These are phyloP conservation scores for Homalodisca vitripennis DNA, from an alignment of 1,140 invertebrate genomes.

Conservation along the genomic window DNA sequence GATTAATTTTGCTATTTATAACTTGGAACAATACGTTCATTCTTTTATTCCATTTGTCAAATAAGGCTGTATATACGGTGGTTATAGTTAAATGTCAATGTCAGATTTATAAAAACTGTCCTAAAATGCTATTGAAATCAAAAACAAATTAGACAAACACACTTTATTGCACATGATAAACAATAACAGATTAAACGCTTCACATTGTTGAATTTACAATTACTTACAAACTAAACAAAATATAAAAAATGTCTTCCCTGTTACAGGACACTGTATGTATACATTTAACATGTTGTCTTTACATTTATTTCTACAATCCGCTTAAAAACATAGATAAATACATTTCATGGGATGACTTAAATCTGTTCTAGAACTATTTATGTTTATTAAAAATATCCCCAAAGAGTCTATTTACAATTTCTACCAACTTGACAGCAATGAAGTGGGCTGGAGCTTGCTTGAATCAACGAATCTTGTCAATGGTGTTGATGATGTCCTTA, in stretches of 20 bases:
- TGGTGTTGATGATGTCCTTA: no score
- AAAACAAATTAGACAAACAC: conserved; percentile 21
- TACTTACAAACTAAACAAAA: conserved; percentile 28
- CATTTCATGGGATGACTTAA: conserved; percentile 2
- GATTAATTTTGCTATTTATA: no score
- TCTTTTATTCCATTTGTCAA: no score
- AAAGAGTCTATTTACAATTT: conserved; percentile 21
- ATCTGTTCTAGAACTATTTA: neutral
- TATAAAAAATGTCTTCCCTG: conserved; percentile 21
- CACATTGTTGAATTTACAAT: conserved; percentile 7
- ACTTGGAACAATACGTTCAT: no score
- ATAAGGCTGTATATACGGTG: no score
- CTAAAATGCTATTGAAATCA: no score
- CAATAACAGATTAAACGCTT: conserved; percentile 18
- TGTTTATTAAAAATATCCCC: neutral
- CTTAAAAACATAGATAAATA: conserved; percentile 25
- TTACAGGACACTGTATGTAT: conserved; percentile 5
- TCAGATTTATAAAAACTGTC: no score
- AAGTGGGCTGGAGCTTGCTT: no score
- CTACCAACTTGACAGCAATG: no score
- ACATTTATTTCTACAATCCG: conserved; percentile 30
- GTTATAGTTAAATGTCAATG: no score
- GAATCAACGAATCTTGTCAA: no score
- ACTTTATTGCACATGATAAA: conserved; percentile 28
- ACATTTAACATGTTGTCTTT: conserved; percentile 20